Evolutionary conservation across 2,113 vertebrate species (phyloP), one percentile per base, ranked within the genome.

Genomic region (Rynchops niger): DNA sequence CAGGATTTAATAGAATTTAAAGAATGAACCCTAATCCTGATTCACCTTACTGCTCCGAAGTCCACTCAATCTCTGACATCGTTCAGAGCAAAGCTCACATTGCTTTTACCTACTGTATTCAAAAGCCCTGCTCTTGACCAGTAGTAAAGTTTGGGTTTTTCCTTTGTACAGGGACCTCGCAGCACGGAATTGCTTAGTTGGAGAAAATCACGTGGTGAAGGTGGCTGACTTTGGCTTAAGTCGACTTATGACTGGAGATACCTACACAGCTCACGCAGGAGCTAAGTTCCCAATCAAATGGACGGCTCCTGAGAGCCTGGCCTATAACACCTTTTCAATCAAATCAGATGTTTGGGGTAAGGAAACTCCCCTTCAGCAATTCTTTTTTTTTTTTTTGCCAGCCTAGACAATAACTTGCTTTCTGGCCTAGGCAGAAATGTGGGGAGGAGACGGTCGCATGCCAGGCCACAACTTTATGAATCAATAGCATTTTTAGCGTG

Each of bases 201-300:
- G 99, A 42, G 99, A 99, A 96, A 99, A 99, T 97, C 99, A 99
- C 0, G 99, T 99, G 56, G 99, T 99, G 34, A 99, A 99, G 95
- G 99, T 99, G 91, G 99, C 99, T 29, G 99, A 99, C 96, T 99
- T 99, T 63, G 99, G 99, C 53, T 96, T 99, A 78, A 99, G 99
- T 96, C 98, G 99, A 72, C 93, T 99, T 91, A 99, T 99, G 99
- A 99, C 99, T 9, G 99, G 99, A 55, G 99, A 99, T 84, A 99
- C 99, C 11, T 99, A 99, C 96, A 99, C 99, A n/a, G 99, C 99
- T 90, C 99, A 99, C 8, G 99, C 99, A 36, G 99, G 99, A 72
- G 99, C 99, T 95, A 99, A 99, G 95, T 99, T 99, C 96, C 99
- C 99, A 66, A 99, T 99, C 97, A 99, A 99, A 53, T 99, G 99